These are phyloP conservation scores for Amiota communis DNA, from an alignment of 2,888 invertebrate genomes.

Conservation along the genomic window DNA sequence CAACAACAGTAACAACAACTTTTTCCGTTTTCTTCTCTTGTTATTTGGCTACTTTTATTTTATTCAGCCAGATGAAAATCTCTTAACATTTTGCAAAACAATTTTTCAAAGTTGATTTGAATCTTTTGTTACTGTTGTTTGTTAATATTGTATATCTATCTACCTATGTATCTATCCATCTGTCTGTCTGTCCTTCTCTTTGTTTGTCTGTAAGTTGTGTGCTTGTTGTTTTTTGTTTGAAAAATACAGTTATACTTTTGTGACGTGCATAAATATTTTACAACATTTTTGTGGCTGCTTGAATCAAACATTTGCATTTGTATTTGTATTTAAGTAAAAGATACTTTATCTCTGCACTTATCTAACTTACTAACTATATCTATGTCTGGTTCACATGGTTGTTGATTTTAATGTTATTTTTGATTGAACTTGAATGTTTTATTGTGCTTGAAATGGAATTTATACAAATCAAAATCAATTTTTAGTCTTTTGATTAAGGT, in stretches of 20 bases:
- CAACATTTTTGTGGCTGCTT: slow-evolving; percentile 16
- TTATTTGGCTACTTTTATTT: neutral
- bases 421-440: too few species aligned
- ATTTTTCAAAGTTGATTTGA: slow-evolving; percentile 18
- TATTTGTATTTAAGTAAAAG: neutral
- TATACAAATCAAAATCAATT: too few species aligned
- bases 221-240: neutral
- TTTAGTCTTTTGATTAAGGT: too few species aligned
- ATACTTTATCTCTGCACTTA: neutral
- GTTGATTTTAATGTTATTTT: too few species aligned
- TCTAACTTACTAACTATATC: neutral
- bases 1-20: too few species aligned
- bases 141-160: too few species aligned
- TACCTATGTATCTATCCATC: too few species aligned
- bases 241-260: slow-evolving; percentile 13
- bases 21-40: too few species aligned
- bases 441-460: too few species aligned
- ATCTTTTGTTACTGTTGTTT: slow-evolving; percentile 8
- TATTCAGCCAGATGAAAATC: neutral
- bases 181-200: neutral
- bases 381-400: too few species aligned
- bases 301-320: slow-evolving; percentile 5
- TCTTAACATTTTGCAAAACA: slow-evolving; percentile 7
- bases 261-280: slow-evolving; percentile 23
- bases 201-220: neutral